These are phyloP conservation scores for Archips crataeganus DNA, from an alignment of 2,888 invertebrate genomes.

Conservation along the genomic window DNA sequence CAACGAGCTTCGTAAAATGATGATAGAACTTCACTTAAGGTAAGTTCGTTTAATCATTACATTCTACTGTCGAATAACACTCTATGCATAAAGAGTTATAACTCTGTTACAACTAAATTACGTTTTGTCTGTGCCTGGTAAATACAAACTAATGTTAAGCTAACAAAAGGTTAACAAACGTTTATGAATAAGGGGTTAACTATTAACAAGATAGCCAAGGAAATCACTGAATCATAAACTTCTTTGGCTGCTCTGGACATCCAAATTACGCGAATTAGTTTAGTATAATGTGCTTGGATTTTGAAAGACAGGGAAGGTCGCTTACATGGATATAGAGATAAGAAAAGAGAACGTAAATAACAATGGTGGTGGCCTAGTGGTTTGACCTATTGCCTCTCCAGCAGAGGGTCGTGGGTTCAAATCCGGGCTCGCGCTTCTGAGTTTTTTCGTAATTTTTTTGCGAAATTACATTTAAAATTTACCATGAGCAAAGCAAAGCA, in stretches of 20 bases:
- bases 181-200: not conserved
- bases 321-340: conserved; percentile 22
- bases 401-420: no score
- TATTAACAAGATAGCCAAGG: conserved; percentile 20
- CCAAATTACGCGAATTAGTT: conserved; percentile 50
- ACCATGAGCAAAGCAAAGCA: no score
- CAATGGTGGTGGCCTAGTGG: not conserved
- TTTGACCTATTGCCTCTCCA: no score
- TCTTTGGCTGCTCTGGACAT: conserved; percentile 52
- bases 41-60: no score
- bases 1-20: no score
- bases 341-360: not conserved
- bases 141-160: not conserved
- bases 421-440: no score
- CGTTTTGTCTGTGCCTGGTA: not conserved
- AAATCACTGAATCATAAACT: conserved; percentile 41
- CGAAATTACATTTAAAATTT: no score
- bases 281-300: conserved; percentile 46
- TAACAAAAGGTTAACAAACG: no score
- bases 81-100: no score
- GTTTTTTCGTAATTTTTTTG: no score
- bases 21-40: no score
- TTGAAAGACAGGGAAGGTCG: conserved; percentile 49
- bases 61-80: no score
- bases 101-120: not conserved